Evolutionary conservation across 2,888 invertebrate genomes (phyloP).

Genomic region (Tipula unca): DNA sequence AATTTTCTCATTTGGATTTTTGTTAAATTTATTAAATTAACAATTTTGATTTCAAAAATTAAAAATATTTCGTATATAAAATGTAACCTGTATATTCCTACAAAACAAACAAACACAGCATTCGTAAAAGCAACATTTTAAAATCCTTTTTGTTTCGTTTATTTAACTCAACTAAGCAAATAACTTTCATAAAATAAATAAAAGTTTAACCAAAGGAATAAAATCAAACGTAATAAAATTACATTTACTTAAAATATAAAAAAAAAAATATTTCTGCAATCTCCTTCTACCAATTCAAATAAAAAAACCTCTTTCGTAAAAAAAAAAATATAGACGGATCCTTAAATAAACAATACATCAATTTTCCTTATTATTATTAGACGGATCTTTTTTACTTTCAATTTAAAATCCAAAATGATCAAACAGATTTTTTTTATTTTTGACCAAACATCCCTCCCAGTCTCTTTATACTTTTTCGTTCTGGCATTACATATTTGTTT

Average conservation of each 20-base stretch:
- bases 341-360: constrained; percentile 8
- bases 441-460: not conserved
- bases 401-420: not conserved
- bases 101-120: not conserved
- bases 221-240: constrained; percentile 14
- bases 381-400: not conserved
- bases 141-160: not conserved
- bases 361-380: not conserved
- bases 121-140: not conserved
- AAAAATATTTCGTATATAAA: too few species aligned
- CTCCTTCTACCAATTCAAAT: not conserved
- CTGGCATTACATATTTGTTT: not conserved
- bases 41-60: too few species aligned
- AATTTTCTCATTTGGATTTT: too few species aligned
- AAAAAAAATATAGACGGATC: not conserved
- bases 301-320: not conserved
- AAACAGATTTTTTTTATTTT: not conserved
- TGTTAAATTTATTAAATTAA: too few species aligned
- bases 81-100: not conserved
- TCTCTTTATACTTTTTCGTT: not conserved
- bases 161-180: not conserved
- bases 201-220: not conserved
- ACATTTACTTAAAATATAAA: not conserved
- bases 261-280: not conserved
- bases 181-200: not conserved